These are phyloP conservation scores for Eristalis pertinax DNA, from an alignment of 2,888 invertebrate genomes.

Conservation along the genomic window DNA sequence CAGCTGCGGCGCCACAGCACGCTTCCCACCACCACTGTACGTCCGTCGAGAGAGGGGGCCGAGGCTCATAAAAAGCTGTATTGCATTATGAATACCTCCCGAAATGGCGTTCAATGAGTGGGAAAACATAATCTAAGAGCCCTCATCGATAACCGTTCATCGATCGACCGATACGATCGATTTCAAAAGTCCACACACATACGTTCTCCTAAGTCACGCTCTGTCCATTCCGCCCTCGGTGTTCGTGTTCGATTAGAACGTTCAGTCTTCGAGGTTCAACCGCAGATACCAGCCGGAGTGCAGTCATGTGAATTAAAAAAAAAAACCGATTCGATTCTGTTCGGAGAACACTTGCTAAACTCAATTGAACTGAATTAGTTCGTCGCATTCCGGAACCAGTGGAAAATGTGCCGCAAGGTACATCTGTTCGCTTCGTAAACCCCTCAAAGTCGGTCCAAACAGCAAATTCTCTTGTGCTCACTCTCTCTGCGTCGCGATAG, in stretches of 20 bases:
- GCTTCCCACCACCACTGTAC: not conserved
- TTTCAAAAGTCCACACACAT: constrained; percentile 10
- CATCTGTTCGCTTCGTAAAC: constrained; percentile 12
- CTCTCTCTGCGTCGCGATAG: constrained; percentile 5
- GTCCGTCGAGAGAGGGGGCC: not conserved
- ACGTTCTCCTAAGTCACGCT: not conserved
- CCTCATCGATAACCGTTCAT: constrained; percentile 23
- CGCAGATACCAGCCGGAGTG: not conserved
- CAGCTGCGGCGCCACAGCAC: not conserved
- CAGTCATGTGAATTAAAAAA: constrained; percentile 5
- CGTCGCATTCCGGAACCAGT: not conserved
- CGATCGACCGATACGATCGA: constrained; percentile 46
- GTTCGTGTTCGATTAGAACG: constrained; percentile 3
- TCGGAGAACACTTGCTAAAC: not conserved
- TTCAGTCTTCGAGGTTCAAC: constrained; percentile 7
- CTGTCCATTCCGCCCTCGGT: not conserved
- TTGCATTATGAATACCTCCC: not conserved
- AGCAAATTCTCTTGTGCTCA: not conserved
- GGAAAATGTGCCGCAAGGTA: not conserved
- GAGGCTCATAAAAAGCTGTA: not conserved
- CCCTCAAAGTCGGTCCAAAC: not conserved
- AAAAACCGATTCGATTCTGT: not conserved
- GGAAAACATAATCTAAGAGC: not conserved
- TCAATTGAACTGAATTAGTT: not conserved
- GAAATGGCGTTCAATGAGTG: not conserved